phyloP scores from a whole-genome alignment of 2,888 invertebrate genomes.

The Aproaerema taeniolella region DNA sequence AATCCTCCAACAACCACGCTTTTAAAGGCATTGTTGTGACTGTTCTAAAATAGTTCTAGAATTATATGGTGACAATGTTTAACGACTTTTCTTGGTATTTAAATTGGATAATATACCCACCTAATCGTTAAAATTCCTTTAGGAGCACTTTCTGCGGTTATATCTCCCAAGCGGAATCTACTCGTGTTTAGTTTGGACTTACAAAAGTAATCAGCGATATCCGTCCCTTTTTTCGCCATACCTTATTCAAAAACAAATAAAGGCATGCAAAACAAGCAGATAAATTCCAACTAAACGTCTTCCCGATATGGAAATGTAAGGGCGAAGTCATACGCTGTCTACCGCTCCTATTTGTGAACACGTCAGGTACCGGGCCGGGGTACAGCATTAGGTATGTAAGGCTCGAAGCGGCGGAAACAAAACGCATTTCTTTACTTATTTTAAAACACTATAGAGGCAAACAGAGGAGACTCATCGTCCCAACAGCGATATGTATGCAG shows the following conservation, averaged over 20 bases:
- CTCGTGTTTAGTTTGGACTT: too few species aligned
- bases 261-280: constrained; percentile 14
- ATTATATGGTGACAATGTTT: constrained; percentile 3
- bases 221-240: constrained; percentile 8
- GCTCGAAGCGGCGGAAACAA: constrained; percentile 59
- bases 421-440: constrained; percentile 66
- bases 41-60: constrained; percentile 6
- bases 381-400: constrained; percentile 58
- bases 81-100: constrained; percentile 4
- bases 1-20: constrained; percentile 16
- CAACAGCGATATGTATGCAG: constrained; percentile 66
- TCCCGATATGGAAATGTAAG: constrained; percentile 17
- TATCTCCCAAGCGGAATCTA: too few species aligned
- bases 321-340: constrained; percentile 14
- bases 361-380: constrained; percentile 43
- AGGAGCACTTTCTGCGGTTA: too few species aligned
- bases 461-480: constrained; percentile 30
- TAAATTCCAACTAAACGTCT: constrained; percentile 16
- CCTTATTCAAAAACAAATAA: constrained; percentile 12
- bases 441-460: constrained; percentile 57
- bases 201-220: constrained; percentile 2
- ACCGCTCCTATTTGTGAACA: constrained; percentile 27
- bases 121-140: too few species aligned
- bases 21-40: constrained; percentile 14
- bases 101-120: constrained; percentile 2